Evolutionary conservation across 1,140 invertebrate species (phyloP).

Genomic region (Chrysomallon squamiferum): DNA sequence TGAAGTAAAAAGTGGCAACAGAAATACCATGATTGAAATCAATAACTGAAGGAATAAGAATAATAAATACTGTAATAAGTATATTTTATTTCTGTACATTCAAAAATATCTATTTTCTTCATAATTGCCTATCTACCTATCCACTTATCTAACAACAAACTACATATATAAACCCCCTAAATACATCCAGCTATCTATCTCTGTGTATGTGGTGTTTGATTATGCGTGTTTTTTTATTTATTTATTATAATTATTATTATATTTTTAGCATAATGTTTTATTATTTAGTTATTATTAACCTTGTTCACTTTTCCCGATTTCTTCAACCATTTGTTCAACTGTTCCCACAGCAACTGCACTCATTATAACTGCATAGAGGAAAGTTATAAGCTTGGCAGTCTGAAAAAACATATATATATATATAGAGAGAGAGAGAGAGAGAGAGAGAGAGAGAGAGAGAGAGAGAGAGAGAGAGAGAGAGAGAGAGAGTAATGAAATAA

Average conservation of each 20-base stretch:
- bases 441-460: conserved; percentile 29
- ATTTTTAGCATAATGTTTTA: background rate
- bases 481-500: conserved; percentile 9
- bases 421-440: conserved; percentile 22
- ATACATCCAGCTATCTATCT: no score
- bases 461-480: conserved; percentile 34
- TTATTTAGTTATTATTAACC: background rate
- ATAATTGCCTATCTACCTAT: no score
- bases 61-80: no score
- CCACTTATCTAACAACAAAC: no score
- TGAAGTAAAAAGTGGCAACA: conserved; percentile 43
- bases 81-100: no score
- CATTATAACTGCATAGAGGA: conserved; percentile 54
- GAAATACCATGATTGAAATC: conserved; percentile 37
- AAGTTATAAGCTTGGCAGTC: conserved; percentile 51
- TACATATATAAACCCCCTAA: no score
- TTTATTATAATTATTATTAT: no score
- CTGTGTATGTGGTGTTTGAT: no score
- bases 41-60: conserved; percentile 27
- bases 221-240: no score
- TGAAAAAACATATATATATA: conserved; percentile 21
- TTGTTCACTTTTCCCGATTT: conserved; percentile 12
- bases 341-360: conserved; percentile 53
- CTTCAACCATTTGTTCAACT: conserved; percentile 45
- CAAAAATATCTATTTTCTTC: background rate